Conservation (phyloP, 2,888 invertebrate species). For the Ramazzottius varieornatus region DNA sequence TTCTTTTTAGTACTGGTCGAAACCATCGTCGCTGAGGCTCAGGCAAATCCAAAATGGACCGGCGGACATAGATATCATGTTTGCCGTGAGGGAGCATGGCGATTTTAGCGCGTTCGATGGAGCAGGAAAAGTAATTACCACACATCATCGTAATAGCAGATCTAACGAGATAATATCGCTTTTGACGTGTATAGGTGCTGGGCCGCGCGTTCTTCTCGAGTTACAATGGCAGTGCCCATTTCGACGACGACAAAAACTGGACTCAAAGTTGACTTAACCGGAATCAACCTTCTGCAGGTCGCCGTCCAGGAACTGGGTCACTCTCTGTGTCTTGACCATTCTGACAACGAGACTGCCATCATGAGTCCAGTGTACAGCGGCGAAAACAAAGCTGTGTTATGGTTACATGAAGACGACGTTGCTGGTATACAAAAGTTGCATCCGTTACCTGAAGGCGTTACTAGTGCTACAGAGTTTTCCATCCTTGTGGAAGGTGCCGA, state of each 20-base stretch:
- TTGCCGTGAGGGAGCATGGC: no score
- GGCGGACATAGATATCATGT: no score
- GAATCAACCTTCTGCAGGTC: background rate
- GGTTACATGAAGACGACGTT: background rate
- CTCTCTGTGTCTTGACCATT: background rate
- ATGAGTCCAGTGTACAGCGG: background rate
- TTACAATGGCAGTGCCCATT: background rate
- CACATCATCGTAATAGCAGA: no score
- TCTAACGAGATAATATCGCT: no score
- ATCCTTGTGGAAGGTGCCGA: background rate
- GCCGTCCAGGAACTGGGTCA: constrained; percentile 1
- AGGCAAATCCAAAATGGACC: no score
- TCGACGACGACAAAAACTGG: background rate
- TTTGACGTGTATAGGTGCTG: no score
- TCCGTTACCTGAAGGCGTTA: background rate
- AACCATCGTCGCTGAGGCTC: no score
- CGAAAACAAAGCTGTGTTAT: background rate
- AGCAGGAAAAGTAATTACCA: no score
- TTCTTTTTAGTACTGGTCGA: no score
- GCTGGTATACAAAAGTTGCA: background rate
- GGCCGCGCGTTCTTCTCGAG: no score
- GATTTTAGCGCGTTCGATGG: no score
- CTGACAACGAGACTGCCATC: background rate
- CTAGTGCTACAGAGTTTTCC: background rate
- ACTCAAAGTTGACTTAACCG: background rate